phyloP scores from a whole-genome alignment of 2,797 vertebrate genomes.

The Periophthalmus magnuspinnatus region DNA sequence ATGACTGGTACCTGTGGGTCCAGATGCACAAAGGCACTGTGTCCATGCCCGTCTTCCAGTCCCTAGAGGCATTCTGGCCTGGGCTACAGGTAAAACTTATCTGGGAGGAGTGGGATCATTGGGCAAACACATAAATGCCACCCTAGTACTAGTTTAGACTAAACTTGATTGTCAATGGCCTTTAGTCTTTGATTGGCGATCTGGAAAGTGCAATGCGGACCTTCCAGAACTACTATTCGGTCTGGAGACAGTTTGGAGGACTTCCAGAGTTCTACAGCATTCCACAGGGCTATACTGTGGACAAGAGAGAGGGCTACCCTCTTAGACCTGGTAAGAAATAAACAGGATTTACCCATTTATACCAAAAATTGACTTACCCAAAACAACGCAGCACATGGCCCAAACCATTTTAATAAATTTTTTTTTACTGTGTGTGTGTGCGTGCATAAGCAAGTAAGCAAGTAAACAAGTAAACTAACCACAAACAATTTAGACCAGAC shows the following conservation, averaged over 20 bases:
- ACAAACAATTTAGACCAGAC: too few relatives aligned
- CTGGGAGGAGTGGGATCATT: not conserved
- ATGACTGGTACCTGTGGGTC: constrained; percentile 99
- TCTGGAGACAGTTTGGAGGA: constrained; percentile 97
- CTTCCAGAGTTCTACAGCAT: constrained; percentile 98
- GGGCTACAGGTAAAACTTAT: constrained; percentile 85
- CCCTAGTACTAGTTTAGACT: not conserved
- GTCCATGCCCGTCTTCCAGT: constrained; percentile 97
- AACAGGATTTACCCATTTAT: not conserved
- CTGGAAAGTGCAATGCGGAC: constrained; percentile 89
- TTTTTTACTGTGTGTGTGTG: too few relatives aligned
- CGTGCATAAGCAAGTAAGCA: too few relatives aligned
- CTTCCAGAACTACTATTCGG: constrained; percentile 95
- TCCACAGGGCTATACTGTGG: constrained; percentile 94
- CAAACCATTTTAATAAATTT: too few relatives aligned
- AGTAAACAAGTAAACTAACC: too few relatives aligned
- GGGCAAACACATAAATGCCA: not conserved
- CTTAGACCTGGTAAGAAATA: constrained; percentile 85
- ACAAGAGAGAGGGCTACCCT: constrained; percentile 95
- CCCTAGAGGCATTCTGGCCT: constrained; percentile 96
- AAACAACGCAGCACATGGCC: not conserved
- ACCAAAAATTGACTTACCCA: not conserved
- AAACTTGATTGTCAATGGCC: not conserved
- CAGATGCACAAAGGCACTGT: constrained; percentile 98
- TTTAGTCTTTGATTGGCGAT: constrained; percentile 90